phyloP scores from a whole-genome alignment of 2,113 vertebrate species.

The Sinocyclocheilus maitianheensis region DNA sequence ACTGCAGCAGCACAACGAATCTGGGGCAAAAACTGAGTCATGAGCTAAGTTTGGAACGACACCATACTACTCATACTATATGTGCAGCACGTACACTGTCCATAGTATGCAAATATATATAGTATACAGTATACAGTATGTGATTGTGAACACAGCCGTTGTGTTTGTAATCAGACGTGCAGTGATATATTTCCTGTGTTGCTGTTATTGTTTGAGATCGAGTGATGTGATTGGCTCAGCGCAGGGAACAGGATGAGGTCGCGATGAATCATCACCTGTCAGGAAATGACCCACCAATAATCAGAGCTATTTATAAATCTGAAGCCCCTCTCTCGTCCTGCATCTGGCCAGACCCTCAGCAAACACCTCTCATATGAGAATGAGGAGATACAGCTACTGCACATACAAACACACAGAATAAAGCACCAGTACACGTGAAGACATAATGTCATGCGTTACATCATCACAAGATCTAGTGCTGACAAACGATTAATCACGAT shows the following conservation, averaged over 20 bases:
- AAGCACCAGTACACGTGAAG: neutral
- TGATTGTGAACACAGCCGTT: neutral
- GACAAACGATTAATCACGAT: no score
- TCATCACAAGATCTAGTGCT: no score
- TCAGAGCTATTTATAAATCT: slow-evolving; percentile 47
- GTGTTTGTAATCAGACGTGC: neutral
- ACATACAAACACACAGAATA: neutral
- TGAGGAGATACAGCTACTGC: neutral
- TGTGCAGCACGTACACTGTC: neutral
- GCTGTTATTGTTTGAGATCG: slow-evolving; percentile 57
- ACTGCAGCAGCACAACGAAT: neutral
- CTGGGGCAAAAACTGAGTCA: slow-evolving; percentile 23
- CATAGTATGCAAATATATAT: neutral
- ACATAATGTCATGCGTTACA: neutral
- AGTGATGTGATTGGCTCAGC: slow-evolving; percentile 56
- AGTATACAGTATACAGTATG: neutral
- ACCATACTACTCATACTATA: neutral
- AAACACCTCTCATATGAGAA: neutral
- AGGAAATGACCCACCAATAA: slow-evolving; percentile 40
- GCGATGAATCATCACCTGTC: slow-evolving; percentile 54
- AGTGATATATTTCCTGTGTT: slow-evolving; percentile 53
- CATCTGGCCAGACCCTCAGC: neutral
- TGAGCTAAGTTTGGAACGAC: neutral
- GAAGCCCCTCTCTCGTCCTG: slow-evolving; percentile 14
- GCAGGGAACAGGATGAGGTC: slow-evolving; percentile 59